These are phyloP conservation scores for Nemurella pictetii DNA, from an alignment of 2,888 invertebrate species.

Conservation along the genomic window DNA sequence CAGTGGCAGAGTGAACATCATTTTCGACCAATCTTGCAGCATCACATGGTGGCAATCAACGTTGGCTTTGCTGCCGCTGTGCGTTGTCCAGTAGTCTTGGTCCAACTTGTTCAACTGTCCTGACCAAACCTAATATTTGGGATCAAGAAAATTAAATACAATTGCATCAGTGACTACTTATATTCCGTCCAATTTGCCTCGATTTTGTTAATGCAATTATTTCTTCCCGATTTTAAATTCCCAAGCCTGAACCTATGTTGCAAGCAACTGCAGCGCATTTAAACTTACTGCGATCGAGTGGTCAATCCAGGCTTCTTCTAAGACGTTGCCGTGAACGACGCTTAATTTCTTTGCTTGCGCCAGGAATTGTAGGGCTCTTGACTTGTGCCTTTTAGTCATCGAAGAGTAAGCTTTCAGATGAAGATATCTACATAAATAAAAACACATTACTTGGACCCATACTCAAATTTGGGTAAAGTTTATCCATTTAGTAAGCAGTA, in stretches of 20 bases:
- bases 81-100: neutral
- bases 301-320: neutral
- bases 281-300: conserved; percentile 12
- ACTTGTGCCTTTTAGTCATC: neutral
- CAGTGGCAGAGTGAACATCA: conserved; percentile 1
- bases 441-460: too few relatives aligned
- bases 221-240: neutral
- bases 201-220: too few relatives aligned
- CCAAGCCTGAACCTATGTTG: neutral
- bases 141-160: neutral
- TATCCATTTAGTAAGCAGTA: too few relatives aligned
- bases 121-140: neutral
- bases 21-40: neutral
- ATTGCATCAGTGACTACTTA: neutral
- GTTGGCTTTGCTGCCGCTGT: neutral
- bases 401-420: neutral
- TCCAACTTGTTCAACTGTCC: conserved; percentile 7
- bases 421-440: too few relatives aligned
- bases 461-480: too few relatives aligned
- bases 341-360: neutral
- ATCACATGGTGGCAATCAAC: neutral
- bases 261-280: neutral
- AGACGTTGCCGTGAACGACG: neutral
- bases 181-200: neutral
- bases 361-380: neutral